Conservation (phyloP, 2,113 vertebrate species). For the Myiozetetes cayanensis region DNA sequence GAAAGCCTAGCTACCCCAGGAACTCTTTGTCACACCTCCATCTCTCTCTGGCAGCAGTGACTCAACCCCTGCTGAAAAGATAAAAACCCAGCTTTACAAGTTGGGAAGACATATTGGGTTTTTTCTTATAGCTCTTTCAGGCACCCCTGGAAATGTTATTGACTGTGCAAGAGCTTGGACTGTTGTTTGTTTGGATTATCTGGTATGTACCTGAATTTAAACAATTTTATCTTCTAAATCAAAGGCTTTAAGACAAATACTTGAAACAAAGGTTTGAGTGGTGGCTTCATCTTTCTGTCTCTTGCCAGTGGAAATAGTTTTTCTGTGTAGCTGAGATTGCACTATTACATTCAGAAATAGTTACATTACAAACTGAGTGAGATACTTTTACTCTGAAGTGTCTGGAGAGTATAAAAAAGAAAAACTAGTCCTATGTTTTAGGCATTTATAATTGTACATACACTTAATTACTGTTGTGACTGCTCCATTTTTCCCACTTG, state of each 20-base stretch:
- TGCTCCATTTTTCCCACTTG: not conserved
- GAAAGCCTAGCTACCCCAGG: not conserved
- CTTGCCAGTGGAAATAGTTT: not conserved
- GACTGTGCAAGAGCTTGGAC: not conserved
- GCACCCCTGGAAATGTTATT: not conserved
- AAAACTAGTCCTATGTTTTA: not conserved
- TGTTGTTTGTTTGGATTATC: not conserved
- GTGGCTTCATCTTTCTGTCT: not conserved
- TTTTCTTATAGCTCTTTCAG: not conserved
- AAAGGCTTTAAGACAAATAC: not conserved
- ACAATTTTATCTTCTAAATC: not conserved
- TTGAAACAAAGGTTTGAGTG: not conserved
- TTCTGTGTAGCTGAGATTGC: not conserved
- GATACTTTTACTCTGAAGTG: not conserved
- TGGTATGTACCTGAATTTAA: not conserved
- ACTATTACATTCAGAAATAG: not conserved
- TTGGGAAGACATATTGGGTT: not conserved
- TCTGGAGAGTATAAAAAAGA: not conserved
- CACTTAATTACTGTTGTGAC: constrained; percentile 7
- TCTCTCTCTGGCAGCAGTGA: not conserved
- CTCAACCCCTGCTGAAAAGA: not conserved
- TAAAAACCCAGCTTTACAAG: not conserved
- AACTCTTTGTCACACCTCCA: not conserved
- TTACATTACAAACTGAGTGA: not conserved
- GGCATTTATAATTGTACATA: constrained; percentile 22